phyloP scores from a whole-genome alignment of 1,140 invertebrate species.

The Babylonia areolata region DNA sequence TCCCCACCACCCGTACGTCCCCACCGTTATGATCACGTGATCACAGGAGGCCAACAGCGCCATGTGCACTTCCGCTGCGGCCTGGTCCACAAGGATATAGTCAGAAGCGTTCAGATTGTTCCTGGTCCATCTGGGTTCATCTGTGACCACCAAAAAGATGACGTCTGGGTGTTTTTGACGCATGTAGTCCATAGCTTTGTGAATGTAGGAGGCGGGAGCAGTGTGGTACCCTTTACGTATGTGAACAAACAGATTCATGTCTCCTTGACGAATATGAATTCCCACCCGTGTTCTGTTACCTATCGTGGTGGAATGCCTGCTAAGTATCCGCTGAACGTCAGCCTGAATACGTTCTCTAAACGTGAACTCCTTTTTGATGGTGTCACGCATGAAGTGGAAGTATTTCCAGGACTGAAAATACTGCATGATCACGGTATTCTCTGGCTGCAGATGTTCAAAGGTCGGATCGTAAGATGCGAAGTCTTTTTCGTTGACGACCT shows the following conservation, averaged over 20 bases:
- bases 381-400: constrained; percentile 51
- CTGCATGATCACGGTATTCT: constrained; percentile 41
- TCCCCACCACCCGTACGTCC: constrained; percentile 71
- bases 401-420: constrained; percentile 69
- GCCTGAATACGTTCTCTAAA: constrained; percentile 43
- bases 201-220: constrained; percentile 33
- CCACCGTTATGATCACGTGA: constrained; percentile 67
- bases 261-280: constrained; percentile 40
- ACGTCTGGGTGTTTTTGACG: background rate
- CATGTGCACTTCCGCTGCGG: constrained; percentile 63
- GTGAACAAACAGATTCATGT: background rate
- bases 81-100: background rate
- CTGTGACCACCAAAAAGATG: constrained; percentile 30
- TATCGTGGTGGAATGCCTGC: background rate
- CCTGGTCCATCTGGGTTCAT: constrained; percentile 33
- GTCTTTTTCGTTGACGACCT: background rate
- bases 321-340: constrained; percentile 17
- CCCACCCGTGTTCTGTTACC: background rate
- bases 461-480: constrained; percentile 35
- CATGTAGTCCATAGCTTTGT: constrained; percentile 40
- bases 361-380: constrained; percentile 51
- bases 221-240: constrained; percentile 17
- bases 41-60: constrained; percentile 61
- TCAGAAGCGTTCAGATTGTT: constrained; percentile 1
- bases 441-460: constrained; percentile 30